These are phyloP conservation scores for Junonia oenone DNA, from an alignment of 2,888 invertebrate species.

Conservation along the genomic window DNA sequence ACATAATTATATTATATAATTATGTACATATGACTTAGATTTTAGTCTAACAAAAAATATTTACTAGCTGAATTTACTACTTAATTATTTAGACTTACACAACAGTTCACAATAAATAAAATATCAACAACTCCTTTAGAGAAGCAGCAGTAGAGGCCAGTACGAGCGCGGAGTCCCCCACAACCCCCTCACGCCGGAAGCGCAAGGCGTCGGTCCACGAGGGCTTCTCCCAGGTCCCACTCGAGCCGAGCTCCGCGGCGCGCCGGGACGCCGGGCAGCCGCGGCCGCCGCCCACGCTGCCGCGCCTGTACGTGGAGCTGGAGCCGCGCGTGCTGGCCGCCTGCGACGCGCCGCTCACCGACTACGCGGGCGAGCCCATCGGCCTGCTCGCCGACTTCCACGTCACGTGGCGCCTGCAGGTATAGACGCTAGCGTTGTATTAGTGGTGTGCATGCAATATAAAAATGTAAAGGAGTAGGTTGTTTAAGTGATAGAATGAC, in stretches of 20 bases:
- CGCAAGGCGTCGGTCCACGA: constrained; percentile 22
- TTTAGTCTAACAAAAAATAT: too few relatives aligned
- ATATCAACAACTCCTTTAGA: too few relatives aligned
- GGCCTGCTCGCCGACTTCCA: constrained; percentile 62
- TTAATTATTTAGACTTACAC: too few relatives aligned
- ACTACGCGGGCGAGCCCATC: constrained; percentile 54
- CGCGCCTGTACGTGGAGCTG: constrained; percentile 61
- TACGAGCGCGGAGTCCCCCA: constrained; percentile 22
- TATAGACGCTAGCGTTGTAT: constrained; percentile 21
- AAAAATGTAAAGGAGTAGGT: too few relatives aligned
- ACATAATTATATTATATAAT: too few relatives aligned
- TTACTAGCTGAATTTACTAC: too few relatives aligned
- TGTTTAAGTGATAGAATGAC: too few relatives aligned
- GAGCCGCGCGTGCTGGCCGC: constrained; percentile 54
- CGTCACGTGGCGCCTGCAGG: constrained; percentile 53
- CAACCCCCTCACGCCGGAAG: constrained; percentile 27
- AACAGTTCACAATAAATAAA: too few relatives aligned
- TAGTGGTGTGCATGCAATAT: too few relatives aligned
- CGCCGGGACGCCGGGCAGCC: constrained; percentile 35
- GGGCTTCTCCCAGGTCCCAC: constrained; percentile 36
- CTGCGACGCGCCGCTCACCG: constrained; percentile 47
- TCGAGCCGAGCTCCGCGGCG: constrained; percentile 29
- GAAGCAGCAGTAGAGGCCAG: not conserved
- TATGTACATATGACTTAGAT: too few relatives aligned
- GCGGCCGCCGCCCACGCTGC: constrained; percentile 63